These are phyloP conservation scores for Rhopilema esculentum DNA, from an alignment of 30 jellyfish, hydroid and myxozoan genomes.

Conservation along the genomic window DNA sequence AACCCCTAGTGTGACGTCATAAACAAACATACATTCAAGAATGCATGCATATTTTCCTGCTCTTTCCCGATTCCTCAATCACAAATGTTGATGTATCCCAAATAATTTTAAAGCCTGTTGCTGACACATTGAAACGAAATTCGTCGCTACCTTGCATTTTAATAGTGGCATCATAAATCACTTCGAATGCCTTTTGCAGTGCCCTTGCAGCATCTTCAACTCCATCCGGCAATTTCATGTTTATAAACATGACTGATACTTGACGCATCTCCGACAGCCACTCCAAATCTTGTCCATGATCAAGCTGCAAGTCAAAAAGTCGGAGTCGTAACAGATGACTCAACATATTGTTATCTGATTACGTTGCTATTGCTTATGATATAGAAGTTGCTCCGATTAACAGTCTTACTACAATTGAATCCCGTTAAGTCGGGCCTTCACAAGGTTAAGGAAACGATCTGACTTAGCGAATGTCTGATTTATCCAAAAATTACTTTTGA, in stretches of 20 bases:
- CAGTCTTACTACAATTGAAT: no score
- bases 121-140: no score
- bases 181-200: conserved; percentile 91
- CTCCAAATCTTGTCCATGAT: conserved; percentile 90
- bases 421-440: no score
- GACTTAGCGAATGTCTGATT: no score
- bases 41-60: no score
- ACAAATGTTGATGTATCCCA: no score
- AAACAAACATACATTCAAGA: no score
- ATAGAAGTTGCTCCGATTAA: neutral
- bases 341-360: neutral
- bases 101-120: no score
- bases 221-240: conserved; percentile 81
- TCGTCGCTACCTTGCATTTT: conserved; percentile 82
- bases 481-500: no score
- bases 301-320: conserved; percentile 51
- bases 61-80: no score
- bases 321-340: neutral
- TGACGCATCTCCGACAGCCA: conserved; percentile 97
- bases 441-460: no score
- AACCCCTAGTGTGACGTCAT: no score
- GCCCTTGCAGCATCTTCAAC: conserved; percentile 75
- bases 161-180: conserved; percentile 72
- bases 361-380: neutral
- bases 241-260: conserved; percentile 90